Evolutionary conservation across 2,888 invertebrate genomes (phyloP).

Genomic region (Bombylius discolor): DNA sequence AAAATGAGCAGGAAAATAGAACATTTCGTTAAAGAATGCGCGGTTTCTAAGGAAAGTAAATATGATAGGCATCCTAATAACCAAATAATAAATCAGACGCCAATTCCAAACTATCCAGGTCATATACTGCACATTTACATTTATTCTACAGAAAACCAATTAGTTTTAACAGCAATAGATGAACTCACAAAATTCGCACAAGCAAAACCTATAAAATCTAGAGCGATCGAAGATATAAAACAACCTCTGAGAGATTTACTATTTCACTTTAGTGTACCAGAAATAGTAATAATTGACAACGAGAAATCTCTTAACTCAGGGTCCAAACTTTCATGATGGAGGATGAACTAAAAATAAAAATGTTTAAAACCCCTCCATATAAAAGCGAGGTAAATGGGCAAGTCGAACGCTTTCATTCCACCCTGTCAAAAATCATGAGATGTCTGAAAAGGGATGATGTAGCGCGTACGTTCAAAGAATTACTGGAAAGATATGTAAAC

Average conservation of each 20-base stretch:
- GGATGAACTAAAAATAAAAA: conserved; percentile 1
- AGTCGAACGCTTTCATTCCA: too few species aligned
- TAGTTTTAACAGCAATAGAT: conserved; percentile 5
- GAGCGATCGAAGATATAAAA: conserved; percentile 3
- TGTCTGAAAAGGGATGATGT: too few species aligned
- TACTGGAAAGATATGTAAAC: conserved; percentile 1
- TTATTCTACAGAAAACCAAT: background rate
- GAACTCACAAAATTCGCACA: conserved; percentile 7
- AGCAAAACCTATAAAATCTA: conserved; percentile 3
- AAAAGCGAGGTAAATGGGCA: too few species aligned
- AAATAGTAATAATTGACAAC: conserved; percentile 4
- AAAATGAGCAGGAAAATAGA: too few species aligned
- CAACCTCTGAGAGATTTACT: conserved; percentile 2
- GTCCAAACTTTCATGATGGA: conserved; percentile 3
- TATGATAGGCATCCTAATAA: too few species aligned
- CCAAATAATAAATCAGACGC: background rate
- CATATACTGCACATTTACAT: conserved; percentile 7
- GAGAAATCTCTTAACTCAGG: conserved; percentile 3
- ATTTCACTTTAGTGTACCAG: conserved; percentile 1
- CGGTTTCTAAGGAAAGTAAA: conserved; percentile 5
- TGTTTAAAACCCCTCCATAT: too few species aligned
- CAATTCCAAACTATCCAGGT: background rate
- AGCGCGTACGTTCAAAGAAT: conserved; percentile 1
- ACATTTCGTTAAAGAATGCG: background rate
- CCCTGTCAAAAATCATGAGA: too few species aligned